A percentile compares a stretch with the other conserved stretches of the same genome.
These are phyloP conservation scores for Papilio helenus DNA, from an alignment of 1,140 invertebrate genomes.

Conservation along the genomic window DNA sequence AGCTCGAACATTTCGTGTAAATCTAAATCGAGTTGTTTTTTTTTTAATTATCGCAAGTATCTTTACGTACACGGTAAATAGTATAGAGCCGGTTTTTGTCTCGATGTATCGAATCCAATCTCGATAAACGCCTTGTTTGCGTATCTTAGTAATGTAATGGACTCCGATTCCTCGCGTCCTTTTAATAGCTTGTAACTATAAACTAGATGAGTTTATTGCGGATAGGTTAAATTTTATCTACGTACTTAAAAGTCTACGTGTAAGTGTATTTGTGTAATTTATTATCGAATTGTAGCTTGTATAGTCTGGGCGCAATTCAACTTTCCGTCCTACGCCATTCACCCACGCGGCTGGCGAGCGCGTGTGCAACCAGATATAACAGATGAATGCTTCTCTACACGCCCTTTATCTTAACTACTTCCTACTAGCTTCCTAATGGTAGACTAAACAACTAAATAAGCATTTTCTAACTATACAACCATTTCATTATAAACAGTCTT, in stretches of 20 bases:
- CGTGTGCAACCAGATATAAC: slow-evolving; percentile 47
- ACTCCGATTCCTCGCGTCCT: neutral
- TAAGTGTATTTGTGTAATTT: slow-evolving; percentile 10
- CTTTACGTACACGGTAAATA: slow-evolving; percentile 60
- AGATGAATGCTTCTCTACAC: slow-evolving; percentile 43
- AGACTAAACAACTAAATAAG: slow-evolving; percentile 5
- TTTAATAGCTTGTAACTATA: slow-evolving; percentile 20
- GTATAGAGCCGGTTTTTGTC: slow-evolving; percentile 66
- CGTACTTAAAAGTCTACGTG: slow-evolving; percentile 6
- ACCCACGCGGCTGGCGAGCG: slow-evolving; percentile 42
- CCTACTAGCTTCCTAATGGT: slow-evolving; percentile 31
- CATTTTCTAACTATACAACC: neutral
- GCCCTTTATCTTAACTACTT: slow-evolving; percentile 42
- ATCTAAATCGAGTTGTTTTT: slow-evolving; percentile 16
- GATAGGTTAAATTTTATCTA: slow-evolving; percentile 14
- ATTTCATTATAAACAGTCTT: neutral
- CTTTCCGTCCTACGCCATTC: slow-evolving; percentile 39
- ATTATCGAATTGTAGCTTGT: slow-evolving; percentile 15
- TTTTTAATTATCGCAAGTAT: slow-evolving; percentile 11
- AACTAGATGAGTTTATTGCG: slow-evolving; percentile 1
- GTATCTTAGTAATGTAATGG: slow-evolving; percentile 46
- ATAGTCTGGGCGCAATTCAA: slow-evolving; percentile 14
- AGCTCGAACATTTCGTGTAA: slow-evolving; percentile 67
- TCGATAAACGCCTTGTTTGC: slow-evolving; percentile 68
- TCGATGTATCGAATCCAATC: slow-evolving; percentile 69